Percentiles rank a stretch among this genome's conserved stretches.
phyloP scores from a whole-genome alignment of 2,797 vertebrate species.

The Glyptemys insculpta region DNA sequence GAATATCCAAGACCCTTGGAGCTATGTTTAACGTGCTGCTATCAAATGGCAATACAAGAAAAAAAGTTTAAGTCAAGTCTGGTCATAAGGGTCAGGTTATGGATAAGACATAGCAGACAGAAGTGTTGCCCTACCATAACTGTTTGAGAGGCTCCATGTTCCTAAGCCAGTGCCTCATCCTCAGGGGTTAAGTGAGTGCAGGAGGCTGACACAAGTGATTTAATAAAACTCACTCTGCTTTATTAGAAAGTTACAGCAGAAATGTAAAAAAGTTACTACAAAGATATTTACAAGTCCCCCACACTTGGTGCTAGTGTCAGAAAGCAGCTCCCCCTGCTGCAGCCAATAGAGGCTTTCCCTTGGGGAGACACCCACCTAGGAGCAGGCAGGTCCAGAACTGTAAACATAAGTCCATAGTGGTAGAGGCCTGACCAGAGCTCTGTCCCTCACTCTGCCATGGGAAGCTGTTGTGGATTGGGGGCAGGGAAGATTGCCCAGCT shows the following conservation, averaged over 20 bases:
- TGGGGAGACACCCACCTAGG: fast-evolving
- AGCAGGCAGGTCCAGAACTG: not conserved
- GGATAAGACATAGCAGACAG: not conserved
- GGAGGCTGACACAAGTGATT: not conserved
- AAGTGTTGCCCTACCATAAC: not conserved
- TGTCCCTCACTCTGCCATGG: not conserved
- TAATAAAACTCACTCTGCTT: constrained; percentile 40
- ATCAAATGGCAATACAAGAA: not conserved
- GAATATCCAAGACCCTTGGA: not conserved
- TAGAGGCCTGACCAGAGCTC: not conserved
- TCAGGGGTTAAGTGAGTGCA: not conserved
- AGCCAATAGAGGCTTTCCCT: not conserved
- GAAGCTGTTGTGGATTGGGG: not conserved
- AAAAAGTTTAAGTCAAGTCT: not conserved
- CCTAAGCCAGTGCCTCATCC: not conserved
- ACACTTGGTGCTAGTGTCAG: not conserved
- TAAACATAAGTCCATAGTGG: constrained; percentile 46
- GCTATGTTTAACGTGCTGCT: not conserved
- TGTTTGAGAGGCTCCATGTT: fast-evolving
- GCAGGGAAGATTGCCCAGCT: not conserved
- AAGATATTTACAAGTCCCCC: constrained; percentile 32
- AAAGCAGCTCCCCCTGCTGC: not conserved
- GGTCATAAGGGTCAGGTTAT: not conserved
- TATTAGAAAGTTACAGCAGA: constrained; percentile 71
- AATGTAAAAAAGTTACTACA: constrained; percentile 51